phyloP scores from a whole-genome alignment of 1,140 invertebrate species.

The Drosophila triauraria region DNA sequence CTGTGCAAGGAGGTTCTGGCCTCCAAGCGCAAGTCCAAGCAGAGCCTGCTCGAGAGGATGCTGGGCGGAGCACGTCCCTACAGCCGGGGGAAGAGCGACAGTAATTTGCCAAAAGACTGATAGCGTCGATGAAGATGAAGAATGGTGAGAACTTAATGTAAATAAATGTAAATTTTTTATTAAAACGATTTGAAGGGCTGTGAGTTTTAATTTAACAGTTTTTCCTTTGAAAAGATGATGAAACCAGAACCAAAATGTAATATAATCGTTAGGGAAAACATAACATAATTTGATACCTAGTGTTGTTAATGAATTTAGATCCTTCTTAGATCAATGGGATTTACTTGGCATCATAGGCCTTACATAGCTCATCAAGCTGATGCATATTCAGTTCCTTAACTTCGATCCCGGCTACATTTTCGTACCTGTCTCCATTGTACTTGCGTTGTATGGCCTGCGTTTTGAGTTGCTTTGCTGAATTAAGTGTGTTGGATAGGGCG shows the following conservation, averaged over 20 bases:
- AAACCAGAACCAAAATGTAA: background rate
- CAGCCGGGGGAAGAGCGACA: slow-evolving; percentile 93
- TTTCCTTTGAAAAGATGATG: background rate
- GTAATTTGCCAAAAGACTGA: slow-evolving; percentile 92
- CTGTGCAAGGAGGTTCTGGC: slow-evolving; percentile 92
- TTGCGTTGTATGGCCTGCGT: slow-evolving; percentile 94
- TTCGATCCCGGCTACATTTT: slow-evolving; percentile 65
- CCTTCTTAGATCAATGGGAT: background rate
- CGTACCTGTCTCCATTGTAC: slow-evolving; percentile 90
- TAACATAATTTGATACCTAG: background rate
- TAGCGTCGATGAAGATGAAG: slow-evolving; percentile 14
- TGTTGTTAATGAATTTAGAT: too few relatives aligned
- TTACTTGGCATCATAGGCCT: slow-evolving; percentile 42
- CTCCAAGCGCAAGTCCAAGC: slow-evolving; percentile 92
- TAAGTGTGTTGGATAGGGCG: slow-evolving; percentile 89
- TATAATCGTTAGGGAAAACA: background rate
- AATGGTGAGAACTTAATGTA: slow-evolving; percentile 19
- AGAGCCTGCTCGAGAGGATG: slow-evolving; percentile 92
- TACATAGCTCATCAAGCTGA: slow-evolving; percentile 54
- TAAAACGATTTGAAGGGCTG: background rate
- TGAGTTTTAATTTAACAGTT: too few relatives aligned
- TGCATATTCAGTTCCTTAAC: slow-evolving; percentile 51
- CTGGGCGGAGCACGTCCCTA: slow-evolving; percentile 90
- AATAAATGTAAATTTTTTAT: slow-evolving; percentile 58
- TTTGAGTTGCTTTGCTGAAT: slow-evolving; percentile 87